A percentile compares a stretch with the other conserved stretches of the same genome.
Conservation (phyloP, 2,888 invertebrate species). For the Cephalotes varians region DNA sequence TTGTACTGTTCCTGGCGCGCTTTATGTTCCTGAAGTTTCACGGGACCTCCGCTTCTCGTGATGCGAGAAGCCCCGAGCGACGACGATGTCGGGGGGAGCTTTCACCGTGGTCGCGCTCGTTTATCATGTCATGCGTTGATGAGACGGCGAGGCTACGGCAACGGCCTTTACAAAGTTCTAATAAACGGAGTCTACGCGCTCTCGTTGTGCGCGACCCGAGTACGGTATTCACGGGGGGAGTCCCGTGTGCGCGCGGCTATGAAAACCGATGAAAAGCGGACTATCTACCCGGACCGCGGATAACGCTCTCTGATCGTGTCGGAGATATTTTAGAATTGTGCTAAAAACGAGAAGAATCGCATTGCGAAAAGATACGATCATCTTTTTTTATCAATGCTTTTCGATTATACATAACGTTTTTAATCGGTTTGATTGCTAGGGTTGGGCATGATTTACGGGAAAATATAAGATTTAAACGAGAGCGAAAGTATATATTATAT, state of each 20-base stretch:
- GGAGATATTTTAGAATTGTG: neutral
- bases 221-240: slow-evolving; percentile 17
- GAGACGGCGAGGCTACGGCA: slow-evolving; percentile 46
- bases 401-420: neutral
- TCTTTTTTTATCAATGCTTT: slow-evolving; percentile 5
- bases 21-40: slow-evolving; percentile 57
- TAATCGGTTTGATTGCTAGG: neutral
- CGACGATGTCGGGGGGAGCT: slow-evolving; percentile 32
- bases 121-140: slow-evolving; percentile 59
- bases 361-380: neutral
- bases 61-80: slow-evolving; percentile 46
- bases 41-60: slow-evolving; percentile 38
- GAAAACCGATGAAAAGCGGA: slow-evolving; percentile 46
- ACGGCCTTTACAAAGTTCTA: slow-evolving; percentile 54
- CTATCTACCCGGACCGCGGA: slow-evolving; percentile 27
- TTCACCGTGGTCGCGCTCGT: slow-evolving; percentile 50
- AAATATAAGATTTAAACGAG: neutral
- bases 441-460: neutral
- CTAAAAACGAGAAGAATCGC: neutral
- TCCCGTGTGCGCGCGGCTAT: neutral
- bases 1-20: slow-evolving; percentile 51
- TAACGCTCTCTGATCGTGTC: slow-evolving; percentile 4
- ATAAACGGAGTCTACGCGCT: slow-evolving; percentile 42
- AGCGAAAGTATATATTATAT: neutral
- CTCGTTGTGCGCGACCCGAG: slow-evolving; percentile 32